Percentiles rank a stretch among this genome's conserved stretches.
Evolutionary conservation across 2,113 vertebrate genomes (phyloP).

Genomic region (Pedetes capensis): DNA sequence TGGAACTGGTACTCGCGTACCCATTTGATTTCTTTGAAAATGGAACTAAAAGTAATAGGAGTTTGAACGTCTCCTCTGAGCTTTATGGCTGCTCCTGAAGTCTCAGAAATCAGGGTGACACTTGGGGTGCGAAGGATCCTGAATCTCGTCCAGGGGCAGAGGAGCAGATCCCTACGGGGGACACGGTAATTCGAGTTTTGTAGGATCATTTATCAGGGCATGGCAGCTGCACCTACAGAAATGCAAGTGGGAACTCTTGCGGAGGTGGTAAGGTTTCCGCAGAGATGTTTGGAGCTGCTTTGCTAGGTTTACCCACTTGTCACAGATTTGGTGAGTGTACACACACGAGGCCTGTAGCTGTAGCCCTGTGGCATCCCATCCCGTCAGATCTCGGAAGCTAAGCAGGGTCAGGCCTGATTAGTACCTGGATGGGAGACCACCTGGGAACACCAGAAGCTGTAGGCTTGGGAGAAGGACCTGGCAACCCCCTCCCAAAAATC

Average conservation of each 20-base stretch:
- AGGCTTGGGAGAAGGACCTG: no score
- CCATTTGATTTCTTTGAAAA: neutral
- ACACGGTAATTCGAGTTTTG: neutral
- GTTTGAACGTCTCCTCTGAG: neutral
- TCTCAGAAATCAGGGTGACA: neutral
- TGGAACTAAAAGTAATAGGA: neutral
- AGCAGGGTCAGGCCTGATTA: no score
- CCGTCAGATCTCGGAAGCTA: no score
- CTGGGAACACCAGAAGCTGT: no score
- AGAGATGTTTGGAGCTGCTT: neutral
- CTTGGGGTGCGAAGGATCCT: neutral
- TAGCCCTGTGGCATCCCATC: no score
- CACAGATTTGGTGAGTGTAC: accelerated
- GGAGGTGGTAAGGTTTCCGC: neutral
- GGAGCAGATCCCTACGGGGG: neutral
- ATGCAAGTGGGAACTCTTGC: neutral
- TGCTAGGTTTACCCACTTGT: neutral
- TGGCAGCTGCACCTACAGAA: neutral
- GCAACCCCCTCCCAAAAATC: no score
- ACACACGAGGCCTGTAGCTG: no score
- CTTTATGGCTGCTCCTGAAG: neutral
- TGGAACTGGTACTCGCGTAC: accelerated
- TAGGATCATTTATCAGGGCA: neutral
- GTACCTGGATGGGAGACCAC: no score
- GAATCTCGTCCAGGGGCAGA: neutral